These are phyloP conservation scores for Tachystola acroxantha DNA, from an alignment of 2,888 invertebrate species.

Conservation along the genomic window DNA sequence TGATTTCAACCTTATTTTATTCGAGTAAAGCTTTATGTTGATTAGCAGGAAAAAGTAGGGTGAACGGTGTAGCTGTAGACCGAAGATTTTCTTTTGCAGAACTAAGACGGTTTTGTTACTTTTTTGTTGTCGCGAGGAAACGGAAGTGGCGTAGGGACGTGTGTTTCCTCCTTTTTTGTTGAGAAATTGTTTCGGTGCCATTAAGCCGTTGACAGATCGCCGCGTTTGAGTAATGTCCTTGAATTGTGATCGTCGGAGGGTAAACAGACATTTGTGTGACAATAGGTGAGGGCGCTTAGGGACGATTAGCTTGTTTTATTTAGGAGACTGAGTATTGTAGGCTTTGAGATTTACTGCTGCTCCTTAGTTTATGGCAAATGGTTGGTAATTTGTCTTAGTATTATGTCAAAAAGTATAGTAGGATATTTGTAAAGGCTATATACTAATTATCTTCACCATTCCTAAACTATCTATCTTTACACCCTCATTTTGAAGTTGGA, in stretches of 20 bases:
- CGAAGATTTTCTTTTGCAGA: constrained; percentile 51
- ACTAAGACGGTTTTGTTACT: constrained; percentile 50
- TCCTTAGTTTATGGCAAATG: no score
- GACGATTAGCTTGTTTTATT: constrained; percentile 29
- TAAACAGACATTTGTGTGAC: constrained; percentile 46
- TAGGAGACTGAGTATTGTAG: constrained; percentile 1
- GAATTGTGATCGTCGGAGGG: constrained; percentile 39
- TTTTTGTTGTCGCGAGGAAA: constrained; percentile 66
- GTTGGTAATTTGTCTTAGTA: no score
- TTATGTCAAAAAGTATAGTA: no score
- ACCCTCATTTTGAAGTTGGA: no score
- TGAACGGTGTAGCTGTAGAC: constrained; percentile 43
- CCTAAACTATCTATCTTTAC: no score
- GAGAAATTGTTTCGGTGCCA: constrained; percentile 75
- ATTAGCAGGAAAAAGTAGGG: constrained; percentile 26
- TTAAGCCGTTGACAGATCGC: constrained; percentile 76
- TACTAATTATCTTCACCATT: no score
- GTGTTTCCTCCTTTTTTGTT: constrained; percentile 75
- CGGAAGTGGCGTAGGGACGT: constrained; percentile 69
- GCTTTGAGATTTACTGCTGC: background rate
- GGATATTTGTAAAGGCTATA: no score
- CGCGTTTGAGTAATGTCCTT: constrained; percentile 61
- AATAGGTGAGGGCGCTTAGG: constrained; percentile 31
- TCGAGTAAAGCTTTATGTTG: constrained; percentile 10
- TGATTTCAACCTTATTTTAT: constrained; percentile 18